Evolutionary conservation across 1,140 invertebrate genomes (phyloP).

Genomic region (Bicyclus anynana): DNA sequence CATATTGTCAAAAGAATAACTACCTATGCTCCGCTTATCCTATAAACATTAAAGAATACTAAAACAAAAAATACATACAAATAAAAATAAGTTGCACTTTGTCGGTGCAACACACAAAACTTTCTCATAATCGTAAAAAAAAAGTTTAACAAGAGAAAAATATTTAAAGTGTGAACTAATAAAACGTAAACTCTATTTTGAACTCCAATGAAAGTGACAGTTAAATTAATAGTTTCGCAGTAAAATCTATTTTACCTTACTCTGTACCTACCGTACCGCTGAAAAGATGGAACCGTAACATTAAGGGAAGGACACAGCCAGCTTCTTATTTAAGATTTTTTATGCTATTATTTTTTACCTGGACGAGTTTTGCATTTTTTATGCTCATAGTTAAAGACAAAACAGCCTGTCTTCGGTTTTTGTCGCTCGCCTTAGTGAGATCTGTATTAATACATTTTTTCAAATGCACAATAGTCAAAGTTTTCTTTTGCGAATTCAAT

Average conservation of each 20-base stretch:
- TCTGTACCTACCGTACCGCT: conserved; percentile 44
- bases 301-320: conserved; percentile 46
- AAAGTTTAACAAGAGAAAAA: too few species aligned
- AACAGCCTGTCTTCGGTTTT: conserved; percentile 21
- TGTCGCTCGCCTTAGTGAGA: conserved; percentile 12
- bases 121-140: too few species aligned
- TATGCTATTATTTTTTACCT: conserved; percentile 54
- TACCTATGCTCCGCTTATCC: too few species aligned
- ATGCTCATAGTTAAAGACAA: conserved; percentile 39
- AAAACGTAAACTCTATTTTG: too few species aligned
- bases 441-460: conserved; percentile 12
- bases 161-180: too few species aligned
- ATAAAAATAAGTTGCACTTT: too few species aligned
- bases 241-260: conserved; percentile 24
- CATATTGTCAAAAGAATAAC: too few species aligned
- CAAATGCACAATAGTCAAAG: conserved; percentile 7
- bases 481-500: conserved; percentile 16
- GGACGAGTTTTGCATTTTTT: conserved; percentile 52
- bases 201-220: too few species aligned
- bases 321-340: conserved; percentile 62
- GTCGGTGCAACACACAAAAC: too few species aligned
- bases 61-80: too few species aligned
- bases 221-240: not conserved
- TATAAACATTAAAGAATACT: too few species aligned
- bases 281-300: conserved; percentile 53